Evolutionary conservation across 2,888 invertebrate species (phyloP), one percentile per base, ranked within the genome.

Genomic region (Himalopsyche anomala): DNA sequence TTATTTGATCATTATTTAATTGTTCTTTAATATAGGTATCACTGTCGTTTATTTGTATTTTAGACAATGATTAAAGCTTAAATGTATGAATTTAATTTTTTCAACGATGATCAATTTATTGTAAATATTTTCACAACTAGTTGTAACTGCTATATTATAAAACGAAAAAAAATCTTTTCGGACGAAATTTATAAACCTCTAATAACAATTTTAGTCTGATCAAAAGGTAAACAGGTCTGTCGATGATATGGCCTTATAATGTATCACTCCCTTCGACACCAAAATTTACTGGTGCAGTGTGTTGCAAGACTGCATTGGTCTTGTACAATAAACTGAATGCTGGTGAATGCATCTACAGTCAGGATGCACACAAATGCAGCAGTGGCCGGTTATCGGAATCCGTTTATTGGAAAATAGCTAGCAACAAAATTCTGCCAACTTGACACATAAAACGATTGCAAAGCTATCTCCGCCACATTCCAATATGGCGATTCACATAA

Each of bases 371-470:
- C 40, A 82, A 17, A 82, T 56, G 36, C 55, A 82, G 51, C 38
- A 55, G 56, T 15, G 56, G 15, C 28, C 17, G 62, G 17, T 55
- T 36, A 19, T 17, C 42, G 82, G 82, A 74, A 82, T 85, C 82
- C 79, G 42, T 40, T 85, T 82, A 82, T 85, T 82, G 85, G 85
- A 85, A 84, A 79, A 85, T 79, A 82, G 85, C 82, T 82, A 74
- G 36, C 54, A 79, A 17, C 19, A 80, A 79, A 82, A 79, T 84
- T 85, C 55, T 40, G 82, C 38, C 69, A 36, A 36, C 79, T 74
- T 79, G 79, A 85, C 79, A 85, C 40, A 55, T 82, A 79, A 82
- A 85, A 56, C 62, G 80, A 82, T 79, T 74, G 62, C 55, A n/a
- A 15, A 80, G 5, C 74, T 74, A 51, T 51, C 74, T 74, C 36